Base-by-base conservation (phyloP, 1,140 invertebrate genomes). In the Musca domestica region DNA sequence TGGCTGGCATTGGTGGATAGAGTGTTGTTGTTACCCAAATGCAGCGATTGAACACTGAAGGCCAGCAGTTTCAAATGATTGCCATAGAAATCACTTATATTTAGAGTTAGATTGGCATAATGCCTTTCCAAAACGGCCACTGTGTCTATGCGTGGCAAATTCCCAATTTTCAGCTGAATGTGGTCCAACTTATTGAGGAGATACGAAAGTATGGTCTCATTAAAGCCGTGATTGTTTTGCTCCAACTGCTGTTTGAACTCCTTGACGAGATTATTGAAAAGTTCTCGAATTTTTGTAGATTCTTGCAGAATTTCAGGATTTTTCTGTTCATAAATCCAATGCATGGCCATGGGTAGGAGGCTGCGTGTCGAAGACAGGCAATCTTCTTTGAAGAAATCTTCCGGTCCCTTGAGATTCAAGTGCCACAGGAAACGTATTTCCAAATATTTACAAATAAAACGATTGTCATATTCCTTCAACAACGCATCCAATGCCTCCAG, bases 131-230 rank as follows among this genome's bases (percentile, higher is more conserved):
- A 25, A 1, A 27, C 34, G 0, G 34, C 20, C 6, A 64, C 73
- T 7, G 63, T 69, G 10, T 22, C n/a, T 3, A 19, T 6, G 1
- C 52, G 58, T 0, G 77, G 77, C 51, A 80, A 30, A 30, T 80
- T 80, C 0, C 77, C 77, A 12, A 80, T 68, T n/a, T 77, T 80
- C 0, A 80, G 19, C 1, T 46, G 30, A 64, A 78, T 71, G 2
- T 63, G 27, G 2, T 27, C 34, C 3, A 70, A 41, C 46, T 80
- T 80, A 0, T 34, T 23, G 1, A 51, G 25, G 19, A 70, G 27
- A 34, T 67, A 64, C 1, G 58, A 15, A 4, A 67, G 3, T 2
- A 64, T 34, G 12, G 46, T 51, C 2, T 46, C 5, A 30, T 63
- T 63, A 12, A 70, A 70, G 2, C 51, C 14, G 61, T 66, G 46